These are phyloP conservation scores for Thoracochromis brauschi DNA, from an alignment of 2,113 vertebrate species.

Conservation along the genomic window DNA sequence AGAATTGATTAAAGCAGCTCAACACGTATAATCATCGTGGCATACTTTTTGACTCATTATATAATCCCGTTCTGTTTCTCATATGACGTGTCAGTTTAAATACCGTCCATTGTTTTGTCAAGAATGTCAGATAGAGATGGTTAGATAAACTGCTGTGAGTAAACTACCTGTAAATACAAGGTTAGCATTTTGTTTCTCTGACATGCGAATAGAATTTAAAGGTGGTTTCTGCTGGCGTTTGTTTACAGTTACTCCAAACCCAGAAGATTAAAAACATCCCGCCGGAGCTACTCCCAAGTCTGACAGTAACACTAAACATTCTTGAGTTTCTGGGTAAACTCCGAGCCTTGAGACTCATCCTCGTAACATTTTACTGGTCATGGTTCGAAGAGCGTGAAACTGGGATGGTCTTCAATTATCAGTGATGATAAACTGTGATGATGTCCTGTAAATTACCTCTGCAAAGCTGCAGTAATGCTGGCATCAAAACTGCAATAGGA, in stretches of 20 bases:
- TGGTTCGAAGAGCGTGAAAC: neutral
- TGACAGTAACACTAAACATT: neutral
- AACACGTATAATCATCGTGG: neutral
- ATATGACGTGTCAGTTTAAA: accelerated
- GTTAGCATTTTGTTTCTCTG: neutral
- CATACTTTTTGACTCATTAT: neutral
- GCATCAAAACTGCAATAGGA: neutral
- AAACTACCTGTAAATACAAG: neutral
- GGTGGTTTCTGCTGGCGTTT: neutral
- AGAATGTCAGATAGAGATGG: neutral
- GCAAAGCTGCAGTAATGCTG: neutral
- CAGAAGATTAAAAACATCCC: neutral
- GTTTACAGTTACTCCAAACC: neutral
- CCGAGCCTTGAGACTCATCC: neutral
- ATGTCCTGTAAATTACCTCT: neutral
- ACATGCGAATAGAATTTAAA: neutral
- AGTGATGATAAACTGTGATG: neutral
- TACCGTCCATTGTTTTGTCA: neutral
- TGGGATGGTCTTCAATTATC: neutral
- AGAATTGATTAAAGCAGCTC: neutral
- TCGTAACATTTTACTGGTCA: neutral
- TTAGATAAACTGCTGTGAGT: neutral
- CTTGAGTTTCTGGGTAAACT: neutral
- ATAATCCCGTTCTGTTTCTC: neutral
- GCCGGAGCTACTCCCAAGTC: accelerated